Evolutionary conservation across 2,888 invertebrate genomes (phyloP), one percentile per base, ranked within the genome.

Genomic region (Drosophila anceps): DNA sequence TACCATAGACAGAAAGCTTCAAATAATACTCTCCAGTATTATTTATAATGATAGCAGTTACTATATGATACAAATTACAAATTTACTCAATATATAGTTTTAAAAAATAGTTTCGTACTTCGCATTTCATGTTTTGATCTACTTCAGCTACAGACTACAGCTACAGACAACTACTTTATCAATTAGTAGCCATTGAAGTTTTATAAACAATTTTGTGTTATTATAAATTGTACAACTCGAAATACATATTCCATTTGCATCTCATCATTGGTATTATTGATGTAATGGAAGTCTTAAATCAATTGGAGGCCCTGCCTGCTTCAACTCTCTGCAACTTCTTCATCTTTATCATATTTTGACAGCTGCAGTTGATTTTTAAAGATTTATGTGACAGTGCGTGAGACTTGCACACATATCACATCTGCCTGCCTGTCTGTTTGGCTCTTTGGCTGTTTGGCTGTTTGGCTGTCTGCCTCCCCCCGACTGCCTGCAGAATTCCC

Each of bases 341-440:
- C 44, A 24, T 15, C 33, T 35, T 44, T 44, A 18, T 18, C 60
- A 39, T 46, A 46, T 46, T 39, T 51, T 18, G 46, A 39, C 46
- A 12, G 50, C 29, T 39, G 18, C 51, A 70, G 10, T 60, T 46
- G 51, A 13, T 62, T 51, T 51, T 53, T 18, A 7, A 57, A 57
- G 78, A 75, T 75, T 75, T 78, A 75, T 75, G 77, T 24, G 51
- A 15, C 35, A 54, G 63, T n/a, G 41, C 55, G 43, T 44, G 35
- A 73, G 71, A 58, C 24, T 39, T 43, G 12, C 24, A 29, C 18
- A 31, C 43, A 55, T 54, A 54, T 18, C n/a, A 54, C 18, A 53
- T 59, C 62, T 60, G 35, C 13, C 44, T 24, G 24, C 18, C 2
- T 41, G 18, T 18, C 7, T 46, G 8, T 4, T 13, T 24, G 44